Base-by-base conservation (phyloP, 1,140 invertebrate species). In the Sitophilus oryzae region DNA sequence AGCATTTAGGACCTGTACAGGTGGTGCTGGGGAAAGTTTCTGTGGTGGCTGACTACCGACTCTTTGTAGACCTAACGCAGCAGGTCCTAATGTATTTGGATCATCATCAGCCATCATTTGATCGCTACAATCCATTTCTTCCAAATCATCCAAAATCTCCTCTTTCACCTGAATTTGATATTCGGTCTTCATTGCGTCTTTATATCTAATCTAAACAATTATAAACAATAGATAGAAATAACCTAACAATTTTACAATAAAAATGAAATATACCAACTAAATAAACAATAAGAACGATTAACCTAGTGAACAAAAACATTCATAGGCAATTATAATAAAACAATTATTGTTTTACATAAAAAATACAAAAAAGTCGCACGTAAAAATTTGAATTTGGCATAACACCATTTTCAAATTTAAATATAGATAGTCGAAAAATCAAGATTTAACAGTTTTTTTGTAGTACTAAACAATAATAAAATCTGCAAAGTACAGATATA, bases 1-100 rank as follows among this genome's bases (percentile, higher is more conserved):
- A 8, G 87, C 81, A 72, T 92, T 92, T 1, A 92, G 71, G 50
- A 86, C 82, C 68, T 86, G 83, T 8, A 85, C 77, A 1, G 83
- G 85, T 65, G 84, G 80, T 53, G 79, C 81, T 30, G 82, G 79
- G 25, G 78, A 74, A 40, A 84, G 80, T 71, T 83, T 86, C 37
- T 84, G 81, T 35, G 84, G 83, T 59, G 82, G 79, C 46, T 80
- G 79, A 10, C 85, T 82, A 9, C 87, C 87, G 37, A 90, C 86
- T 69, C 87, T 77, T 65, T 88, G 86, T 1, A 91, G 72, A 2
- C 88, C 88, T 35, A 90, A 74, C 53, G 83, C 83, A 34, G 85
- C 85, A 34, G 85, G 83, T 19, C 84, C 85, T 55, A 89, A 79
- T 16, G 82, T 80, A 34, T 80, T 82, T 21, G 80, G 77, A 53